These are phyloP conservation scores for Drosophila ficusphila DNA, from an alignment of 1,140 invertebrate genomes.

Conservation along the genomic window DNA sequence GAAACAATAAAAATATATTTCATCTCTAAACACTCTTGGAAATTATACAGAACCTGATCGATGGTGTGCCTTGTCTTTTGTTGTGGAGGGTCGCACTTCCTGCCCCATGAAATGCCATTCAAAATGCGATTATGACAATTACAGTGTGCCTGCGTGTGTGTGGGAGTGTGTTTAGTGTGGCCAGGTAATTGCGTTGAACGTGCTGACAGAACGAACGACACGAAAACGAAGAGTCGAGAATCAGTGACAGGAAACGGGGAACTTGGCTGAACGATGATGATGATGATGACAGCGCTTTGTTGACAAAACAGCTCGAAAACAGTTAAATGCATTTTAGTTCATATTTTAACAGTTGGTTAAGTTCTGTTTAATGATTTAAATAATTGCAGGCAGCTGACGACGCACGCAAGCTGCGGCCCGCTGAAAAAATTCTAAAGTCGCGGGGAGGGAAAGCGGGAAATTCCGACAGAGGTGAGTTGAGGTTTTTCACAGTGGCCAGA, in stretches of 20 bases:
- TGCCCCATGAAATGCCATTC: constrained; percentile 28
- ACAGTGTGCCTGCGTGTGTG: constrained; percentile 12
- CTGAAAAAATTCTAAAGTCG: constrained; percentile 26
- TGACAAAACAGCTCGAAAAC: constrained; percentile 79
- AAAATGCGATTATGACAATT: constrained; percentile 57
- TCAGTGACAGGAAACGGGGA: constrained; percentile 41
- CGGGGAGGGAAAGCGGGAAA: neutral
- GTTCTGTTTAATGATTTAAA: constrained; percentile 81
- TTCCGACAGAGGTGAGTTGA: constrained; percentile 20
- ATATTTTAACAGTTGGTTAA: constrained; percentile 83
- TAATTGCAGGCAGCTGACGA: constrained; percentile 60
- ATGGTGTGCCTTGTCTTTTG: neutral
- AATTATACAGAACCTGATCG: neutral
- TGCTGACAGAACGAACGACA: constrained; percentile 69
- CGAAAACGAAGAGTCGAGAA: constrained; percentile 41
- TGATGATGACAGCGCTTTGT: constrained; percentile 77
- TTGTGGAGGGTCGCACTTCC: neutral
- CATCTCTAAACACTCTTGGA: too few species aligned
- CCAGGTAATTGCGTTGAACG: constrained; percentile 71
- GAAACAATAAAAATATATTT: too few species aligned
- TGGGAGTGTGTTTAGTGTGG: constrained; percentile 50
- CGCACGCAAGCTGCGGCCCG: constrained; percentile 21
- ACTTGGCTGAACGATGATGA: constrained; percentile 34
- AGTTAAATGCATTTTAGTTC: constrained; percentile 82
- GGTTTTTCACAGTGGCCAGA: constrained; percentile 37